Evolutionary conservation across 2,797 vertebrate species (phyloP), one percentile per base, ranked within the genome.

Genomic region (Phataginus tetradactyla): DNA sequence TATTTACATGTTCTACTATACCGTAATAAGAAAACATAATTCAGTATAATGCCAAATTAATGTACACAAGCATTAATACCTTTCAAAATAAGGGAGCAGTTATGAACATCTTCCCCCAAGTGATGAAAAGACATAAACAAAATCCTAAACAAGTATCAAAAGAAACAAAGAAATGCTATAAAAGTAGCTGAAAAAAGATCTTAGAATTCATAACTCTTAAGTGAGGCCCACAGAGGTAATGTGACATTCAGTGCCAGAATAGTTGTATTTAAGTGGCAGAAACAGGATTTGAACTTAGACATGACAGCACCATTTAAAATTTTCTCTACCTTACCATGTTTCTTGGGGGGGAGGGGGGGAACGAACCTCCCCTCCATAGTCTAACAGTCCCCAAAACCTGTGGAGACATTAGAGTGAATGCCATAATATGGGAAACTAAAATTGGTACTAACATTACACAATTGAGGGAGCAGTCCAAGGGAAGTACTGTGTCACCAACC

Each of bases 11-110:
- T 55, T 96, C 77, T 53, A 85, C 49, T 92, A 34, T 32, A 93
- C 71, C 51, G 49, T 20, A 69, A 66, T 23, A 6, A 55, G 59
- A 81, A 89, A 39, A 42, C 77, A 63, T 21, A 80, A 72, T 79
- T 89, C 77, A 96, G 68, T 23, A 88, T 10, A 86, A 45, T 90
- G 95, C 59, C 84, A 85, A 68, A 66, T 87, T 72, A 91, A 63
- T 71, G 92, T 91, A 95, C 23, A 92, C 12, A 95, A 93, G 29
- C 32, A 27, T 55, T 55, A 77, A 15, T 64, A 78, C 63, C 49
- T 92, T 92, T 57, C 45, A 90, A 95, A 93, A 57, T 66, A 66
- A 84, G 59, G 57, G 23, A 84, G 42, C 21, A 59, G 17, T 79
- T 88, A 77, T 7, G 55, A 27, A 80, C 64, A 91, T 64, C 37